Evolutionary conservation across 2,797 vertebrate genomes (phyloP).

Genomic region (Clarias fuscus): DNA sequence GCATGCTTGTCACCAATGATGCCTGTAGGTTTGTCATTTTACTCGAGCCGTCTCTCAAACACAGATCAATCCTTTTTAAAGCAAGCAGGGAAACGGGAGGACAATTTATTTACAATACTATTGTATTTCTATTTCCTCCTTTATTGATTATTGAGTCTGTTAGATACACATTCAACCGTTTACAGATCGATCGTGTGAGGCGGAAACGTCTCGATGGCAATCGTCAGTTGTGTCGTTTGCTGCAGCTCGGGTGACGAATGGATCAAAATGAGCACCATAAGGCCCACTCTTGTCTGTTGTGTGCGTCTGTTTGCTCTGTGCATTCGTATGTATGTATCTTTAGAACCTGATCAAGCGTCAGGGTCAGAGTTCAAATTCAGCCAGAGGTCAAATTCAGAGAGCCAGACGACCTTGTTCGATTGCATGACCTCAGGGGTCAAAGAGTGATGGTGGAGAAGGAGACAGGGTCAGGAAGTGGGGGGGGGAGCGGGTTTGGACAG

Average conservation of each 20-base stretch:
- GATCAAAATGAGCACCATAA: slow-evolving; percentile 74
- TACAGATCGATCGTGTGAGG: not conserved
- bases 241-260: slow-evolving; percentile 57
- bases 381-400: slow-evolving; percentile 77
- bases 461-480: slow-evolving; percentile 18
- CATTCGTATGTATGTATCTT: slow-evolving; percentile 52
- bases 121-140: slow-evolving; percentile 24
- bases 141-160: slow-evolving; percentile 24
- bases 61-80: not conserved
- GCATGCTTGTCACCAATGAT: not conserved
- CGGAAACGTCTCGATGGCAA: not conserved
- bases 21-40: not conserved
- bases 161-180: not conserved
- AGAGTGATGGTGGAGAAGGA: slow-evolving; percentile 66
- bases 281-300: slow-evolving; percentile 67
- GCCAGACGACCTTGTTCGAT: slow-evolving; percentile 78
- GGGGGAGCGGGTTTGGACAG: slow-evolving; percentile 1
- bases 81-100: not conserved
- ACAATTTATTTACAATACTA: slow-evolving; percentile 24
- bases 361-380: slow-evolving; percentile 77
- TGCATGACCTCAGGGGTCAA: slow-evolving; percentile 71
- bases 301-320: slow-evolving; percentile 27
- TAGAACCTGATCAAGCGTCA: slow-evolving; percentile 76
- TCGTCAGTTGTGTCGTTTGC: not conserved
- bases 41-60: not conserved